Conservation (phyloP, 2,888 invertebrate genomes). For the Sthenelais limicola region DNA sequence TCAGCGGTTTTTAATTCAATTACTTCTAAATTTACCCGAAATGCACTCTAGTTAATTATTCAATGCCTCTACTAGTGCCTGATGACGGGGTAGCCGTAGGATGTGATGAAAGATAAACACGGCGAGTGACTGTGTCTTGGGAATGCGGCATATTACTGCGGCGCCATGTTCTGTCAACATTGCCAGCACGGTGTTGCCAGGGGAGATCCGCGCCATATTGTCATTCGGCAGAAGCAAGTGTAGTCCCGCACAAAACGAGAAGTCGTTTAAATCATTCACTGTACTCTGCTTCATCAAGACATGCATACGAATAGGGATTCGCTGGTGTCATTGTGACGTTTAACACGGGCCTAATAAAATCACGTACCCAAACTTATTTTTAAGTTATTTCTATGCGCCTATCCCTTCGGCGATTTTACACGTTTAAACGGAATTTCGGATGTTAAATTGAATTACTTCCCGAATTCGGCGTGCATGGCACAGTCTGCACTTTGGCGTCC, state of each 20-base stretch:
- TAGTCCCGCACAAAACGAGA: slow-evolving; percentile 19
- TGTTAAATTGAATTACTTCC: too few species aligned
- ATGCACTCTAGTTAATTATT: slow-evolving; percentile 33
- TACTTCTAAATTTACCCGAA: slow-evolving; percentile 33
- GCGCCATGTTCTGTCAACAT: slow-evolving; percentile 25
- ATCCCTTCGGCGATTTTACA: too few species aligned
- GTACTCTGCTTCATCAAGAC: not conserved
- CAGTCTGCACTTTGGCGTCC: too few species aligned
- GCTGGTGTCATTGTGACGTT: too few species aligned
- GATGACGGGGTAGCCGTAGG: not conserved
- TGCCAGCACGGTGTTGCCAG: slow-evolving; percentile 7
- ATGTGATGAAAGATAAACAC: slow-evolving; percentile 26
- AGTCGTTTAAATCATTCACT: slow-evolving; percentile 9
- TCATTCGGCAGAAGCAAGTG: slow-evolving; percentile 21
- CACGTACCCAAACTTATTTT: too few species aligned
- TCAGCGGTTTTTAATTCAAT: slow-evolving; percentile 23
- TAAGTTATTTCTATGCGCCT: too few species aligned
- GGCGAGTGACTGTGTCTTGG: not conserved
- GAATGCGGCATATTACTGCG: not conserved
- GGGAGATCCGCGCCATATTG: slow-evolving; percentile 28
- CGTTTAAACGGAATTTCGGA: too few species aligned
- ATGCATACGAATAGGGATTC: too few species aligned
- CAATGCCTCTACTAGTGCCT: slow-evolving; percentile 24
- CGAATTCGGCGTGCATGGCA: too few species aligned
- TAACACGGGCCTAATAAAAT: too few species aligned